These are phyloP conservation scores for Marmota flaviventris DNA, from an alignment of 2,113 vertebrate genomes.

Conservation along the genomic window DNA sequence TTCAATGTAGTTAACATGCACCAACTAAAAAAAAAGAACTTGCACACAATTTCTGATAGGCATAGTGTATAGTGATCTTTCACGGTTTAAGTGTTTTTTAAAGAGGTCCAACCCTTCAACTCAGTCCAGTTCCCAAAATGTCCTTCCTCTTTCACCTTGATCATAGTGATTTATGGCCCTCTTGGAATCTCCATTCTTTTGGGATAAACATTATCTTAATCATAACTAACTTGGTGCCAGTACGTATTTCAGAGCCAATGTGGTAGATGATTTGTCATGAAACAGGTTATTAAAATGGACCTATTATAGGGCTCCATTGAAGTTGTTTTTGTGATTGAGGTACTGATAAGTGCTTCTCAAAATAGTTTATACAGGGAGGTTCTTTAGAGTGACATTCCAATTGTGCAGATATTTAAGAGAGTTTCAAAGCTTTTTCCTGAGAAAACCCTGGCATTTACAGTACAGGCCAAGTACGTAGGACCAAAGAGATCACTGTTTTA, in stretches of 20 bases:
- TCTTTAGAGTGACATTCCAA: not conserved
- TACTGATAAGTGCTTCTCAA: not conserved
- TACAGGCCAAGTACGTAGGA: not conserved
- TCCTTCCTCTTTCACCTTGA: not conserved
- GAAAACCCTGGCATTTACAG: not conserved
- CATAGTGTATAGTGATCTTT: not conserved
- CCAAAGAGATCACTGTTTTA: not conserved
- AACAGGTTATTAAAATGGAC: not conserved
- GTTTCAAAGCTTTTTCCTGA: not conserved
- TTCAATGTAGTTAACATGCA: not conserved
- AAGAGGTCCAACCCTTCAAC: not conserved
- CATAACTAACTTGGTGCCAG: not conserved
- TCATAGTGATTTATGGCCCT: not conserved
- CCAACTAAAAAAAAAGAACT: not conserved
- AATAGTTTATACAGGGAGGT: not conserved
- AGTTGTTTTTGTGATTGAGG: not conserved
- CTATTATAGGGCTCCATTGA: not conserved
- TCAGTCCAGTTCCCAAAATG: not conserved
- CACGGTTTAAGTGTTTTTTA: not conserved
- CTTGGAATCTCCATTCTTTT: conserved; percentile 1
- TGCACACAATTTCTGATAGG: not conserved
- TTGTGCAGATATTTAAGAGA: not conserved
- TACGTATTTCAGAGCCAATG: not conserved
- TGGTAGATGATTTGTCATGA: not conserved
- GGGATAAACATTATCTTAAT: not conserved